These are phyloP conservation scores for Plectus sambesii DNA, from an alignment of 1,140 invertebrate genomes.

Conservation along the genomic window DNA sequence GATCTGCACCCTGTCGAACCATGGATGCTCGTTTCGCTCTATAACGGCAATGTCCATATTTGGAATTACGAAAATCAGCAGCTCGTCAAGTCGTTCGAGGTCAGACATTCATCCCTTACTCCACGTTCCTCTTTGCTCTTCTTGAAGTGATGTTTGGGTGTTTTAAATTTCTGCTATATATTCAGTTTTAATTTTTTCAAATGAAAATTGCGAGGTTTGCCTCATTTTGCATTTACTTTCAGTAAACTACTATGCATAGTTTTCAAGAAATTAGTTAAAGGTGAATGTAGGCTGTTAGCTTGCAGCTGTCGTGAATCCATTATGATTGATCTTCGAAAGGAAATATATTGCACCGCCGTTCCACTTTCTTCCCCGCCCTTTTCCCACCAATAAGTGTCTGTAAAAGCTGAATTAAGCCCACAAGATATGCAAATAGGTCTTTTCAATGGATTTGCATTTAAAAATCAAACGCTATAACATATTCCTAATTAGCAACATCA, in stretches of 20 bases:
- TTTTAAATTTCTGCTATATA: not conserved
- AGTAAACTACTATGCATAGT: no score
- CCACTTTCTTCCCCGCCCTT: no score
- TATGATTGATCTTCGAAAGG: no score
- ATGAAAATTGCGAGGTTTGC: no score
- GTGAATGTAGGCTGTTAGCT: no score
- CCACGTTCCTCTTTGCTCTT: not conserved
- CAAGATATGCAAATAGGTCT: no score
- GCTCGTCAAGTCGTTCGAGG: conserved; percentile 82
- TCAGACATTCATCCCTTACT: conserved; percentile 9
- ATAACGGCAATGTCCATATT: conserved; percentile 97
- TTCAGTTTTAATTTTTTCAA: not conserved
- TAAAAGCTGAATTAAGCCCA: conserved; percentile 29
- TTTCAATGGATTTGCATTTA: conserved; percentile 7
- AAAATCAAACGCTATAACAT: no score
- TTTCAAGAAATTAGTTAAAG: no score
- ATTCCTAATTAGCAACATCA: no score
- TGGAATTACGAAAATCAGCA: conserved; percentile 84
- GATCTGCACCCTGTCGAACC: conserved; percentile 93
- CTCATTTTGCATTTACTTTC: no score
- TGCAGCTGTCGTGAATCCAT: no score
- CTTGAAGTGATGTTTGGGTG: not conserved
- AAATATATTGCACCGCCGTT: no score
- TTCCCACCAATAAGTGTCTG: conserved; percentile 58
- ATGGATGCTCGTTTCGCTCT: conserved; percentile 94